phyloP scores from a whole-genome alignment of 2,797 vertebrate species.

The Galago senegalensis region DNA sequence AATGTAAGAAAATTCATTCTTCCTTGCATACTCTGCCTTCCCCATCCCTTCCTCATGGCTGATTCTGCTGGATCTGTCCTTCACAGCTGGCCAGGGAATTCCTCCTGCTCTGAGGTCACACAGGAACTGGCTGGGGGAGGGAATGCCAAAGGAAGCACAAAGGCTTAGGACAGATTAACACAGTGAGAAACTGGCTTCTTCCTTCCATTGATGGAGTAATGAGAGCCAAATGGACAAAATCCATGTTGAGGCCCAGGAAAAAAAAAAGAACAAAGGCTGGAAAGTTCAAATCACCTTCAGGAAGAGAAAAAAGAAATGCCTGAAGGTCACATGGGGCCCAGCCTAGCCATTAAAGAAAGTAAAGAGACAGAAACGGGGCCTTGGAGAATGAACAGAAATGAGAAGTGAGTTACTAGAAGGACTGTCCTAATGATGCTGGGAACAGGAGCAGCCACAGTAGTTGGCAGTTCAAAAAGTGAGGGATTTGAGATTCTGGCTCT shows the following conservation, averaged over 20 bases:
- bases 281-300: neutral
- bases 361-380: neutral
- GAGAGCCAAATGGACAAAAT: neutral
- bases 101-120: neutral
- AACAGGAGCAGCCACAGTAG: neutral
- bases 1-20: neutral
- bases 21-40: neutral
- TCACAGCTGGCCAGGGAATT: too few relatives aligned
- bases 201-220: neutral
- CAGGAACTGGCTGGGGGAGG: neutral
- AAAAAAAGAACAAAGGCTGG: neutral
- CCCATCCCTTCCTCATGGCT: neutral
- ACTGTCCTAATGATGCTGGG: neutral
- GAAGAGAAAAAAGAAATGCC: neutral
- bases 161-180: neutral
- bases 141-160: neutral
- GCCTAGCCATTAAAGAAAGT: neutral
- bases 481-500: neutral
- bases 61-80: neutral
- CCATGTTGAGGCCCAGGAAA: neutral
- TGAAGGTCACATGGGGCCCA: neutral
- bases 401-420: neutral
- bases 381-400: neutral
- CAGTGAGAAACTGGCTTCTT: neutral
- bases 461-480: neutral